Evolutionary conservation across 2,888 invertebrate species (phyloP).

Genomic region (Phortica okadai): DNA sequence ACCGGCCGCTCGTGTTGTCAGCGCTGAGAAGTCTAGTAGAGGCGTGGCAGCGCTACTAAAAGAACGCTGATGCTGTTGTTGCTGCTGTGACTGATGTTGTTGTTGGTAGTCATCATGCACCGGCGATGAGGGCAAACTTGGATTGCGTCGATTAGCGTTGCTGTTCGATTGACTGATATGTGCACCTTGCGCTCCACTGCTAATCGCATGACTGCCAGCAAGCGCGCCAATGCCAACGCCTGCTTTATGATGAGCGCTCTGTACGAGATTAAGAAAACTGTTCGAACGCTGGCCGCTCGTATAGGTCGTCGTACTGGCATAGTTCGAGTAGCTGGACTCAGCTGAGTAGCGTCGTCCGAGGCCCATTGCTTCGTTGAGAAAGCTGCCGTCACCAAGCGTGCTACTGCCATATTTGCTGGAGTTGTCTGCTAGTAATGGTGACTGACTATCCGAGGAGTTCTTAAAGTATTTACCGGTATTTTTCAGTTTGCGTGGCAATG

Average conservation of each 20-base stretch:
- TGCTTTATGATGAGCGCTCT: constrained; percentile 70
- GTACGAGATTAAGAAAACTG: constrained; percentile 84
- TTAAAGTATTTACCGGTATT: constrained; percentile 73
- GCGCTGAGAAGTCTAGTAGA: constrained; percentile 69
- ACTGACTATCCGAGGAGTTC: constrained; percentile 82
- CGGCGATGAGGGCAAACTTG: constrained; percentile 83
- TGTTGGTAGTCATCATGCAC: constrained; percentile 73
- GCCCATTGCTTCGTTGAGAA: constrained; percentile 78
- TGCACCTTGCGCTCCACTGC: constrained; percentile 33
- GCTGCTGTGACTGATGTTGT: constrained; percentile 63
- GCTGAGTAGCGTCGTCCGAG: constrained; percentile 77
- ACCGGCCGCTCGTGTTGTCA: constrained; percentile 60
- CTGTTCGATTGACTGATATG: constrained; percentile 13
- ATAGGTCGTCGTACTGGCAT: constrained; percentile 68
- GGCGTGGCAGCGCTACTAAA: constrained; percentile 76
- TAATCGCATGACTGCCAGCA: constrained; percentile 8
- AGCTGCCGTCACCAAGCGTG: constrained; percentile 81
- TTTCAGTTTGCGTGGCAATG: constrained; percentile 79
- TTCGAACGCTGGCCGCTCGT: constrained; percentile 79
- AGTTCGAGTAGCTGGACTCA: constrained; percentile 77
- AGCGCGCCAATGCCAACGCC: constrained; percentile 38
- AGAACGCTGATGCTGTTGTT: constrained; percentile 70
- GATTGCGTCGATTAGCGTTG: constrained; percentile 74
- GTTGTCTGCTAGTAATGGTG: constrained; percentile 82
- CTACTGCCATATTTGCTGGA: constrained; percentile 84